Evolutionary conservation across 2,113 vertebrate species (phyloP).

Genomic region (Rhagologus leucostigma): DNA sequence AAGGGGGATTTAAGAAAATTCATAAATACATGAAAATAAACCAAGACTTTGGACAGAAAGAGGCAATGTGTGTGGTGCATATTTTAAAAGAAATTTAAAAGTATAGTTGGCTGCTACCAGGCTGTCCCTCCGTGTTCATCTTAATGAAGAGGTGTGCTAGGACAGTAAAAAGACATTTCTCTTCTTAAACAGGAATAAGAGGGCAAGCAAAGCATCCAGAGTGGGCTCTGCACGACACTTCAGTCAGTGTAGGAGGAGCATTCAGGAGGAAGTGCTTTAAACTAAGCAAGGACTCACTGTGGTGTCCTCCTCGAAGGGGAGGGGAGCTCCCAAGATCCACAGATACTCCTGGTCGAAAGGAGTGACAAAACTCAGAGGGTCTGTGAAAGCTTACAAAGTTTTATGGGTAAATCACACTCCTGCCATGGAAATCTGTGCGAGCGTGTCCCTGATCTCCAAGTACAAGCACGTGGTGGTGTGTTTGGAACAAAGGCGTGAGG

Average conservation of each 20-base stretch:
- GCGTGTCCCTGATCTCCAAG: not conserved
- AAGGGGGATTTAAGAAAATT: not conserved
- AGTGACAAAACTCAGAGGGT: not conserved
- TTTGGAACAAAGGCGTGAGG: not conserved
- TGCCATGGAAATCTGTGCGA: not conserved
- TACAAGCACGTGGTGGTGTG: too few relatives aligned
- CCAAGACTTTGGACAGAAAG: not conserved
- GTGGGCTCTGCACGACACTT: not conserved
- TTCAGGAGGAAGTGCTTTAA: not conserved
- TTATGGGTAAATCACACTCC: not conserved
- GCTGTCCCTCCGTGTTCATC: not conserved
- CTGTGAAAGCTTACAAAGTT: fast-evolving
- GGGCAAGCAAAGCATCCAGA: not conserved
- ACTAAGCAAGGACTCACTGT: not conserved
- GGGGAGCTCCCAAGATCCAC: not conserved
- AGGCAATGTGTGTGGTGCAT: not conserved
- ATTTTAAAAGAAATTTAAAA: not conserved
- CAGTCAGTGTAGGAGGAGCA: not conserved
- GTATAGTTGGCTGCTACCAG: not conserved
- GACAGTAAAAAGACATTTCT: not conserved
- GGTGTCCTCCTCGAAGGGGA: not conserved
- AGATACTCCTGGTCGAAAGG: not conserved
- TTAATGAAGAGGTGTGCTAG: not conserved
- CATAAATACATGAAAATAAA: not conserved
- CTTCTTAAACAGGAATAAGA: not conserved